These are phyloP conservation scores for Apeltes quadracus DNA, from an alignment of 2,113 vertebrate genomes.

Conservation along the genomic window DNA sequence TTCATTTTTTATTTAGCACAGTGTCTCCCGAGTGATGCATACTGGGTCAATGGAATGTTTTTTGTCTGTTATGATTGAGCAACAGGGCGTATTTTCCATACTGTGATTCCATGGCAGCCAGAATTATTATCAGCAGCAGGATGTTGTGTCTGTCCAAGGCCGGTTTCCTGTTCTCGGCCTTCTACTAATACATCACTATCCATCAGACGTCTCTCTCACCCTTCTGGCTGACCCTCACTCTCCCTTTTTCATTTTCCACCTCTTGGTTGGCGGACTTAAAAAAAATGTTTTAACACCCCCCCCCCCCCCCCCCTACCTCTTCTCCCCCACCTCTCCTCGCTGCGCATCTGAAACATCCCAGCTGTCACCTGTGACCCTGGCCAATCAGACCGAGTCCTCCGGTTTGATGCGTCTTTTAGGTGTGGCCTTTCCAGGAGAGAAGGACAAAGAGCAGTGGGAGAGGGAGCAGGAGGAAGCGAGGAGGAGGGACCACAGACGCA, in stretches of 20 bases:
- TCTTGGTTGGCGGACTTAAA: conserved; percentile 16
- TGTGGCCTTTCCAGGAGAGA: conserved; percentile 83
- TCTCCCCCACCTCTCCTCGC: not conserved
- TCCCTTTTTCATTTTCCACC: conserved; percentile 22
- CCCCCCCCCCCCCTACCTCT: conserved; percentile 5
- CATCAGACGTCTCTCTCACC: conserved; percentile 38
- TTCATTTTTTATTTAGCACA: conserved; percentile 21
- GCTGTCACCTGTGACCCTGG: conserved; percentile 80
- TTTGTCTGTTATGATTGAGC: conserved; percentile 46
- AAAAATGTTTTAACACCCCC: conserved; percentile 6
- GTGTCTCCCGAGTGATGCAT: conserved; percentile 15
- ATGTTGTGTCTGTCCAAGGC: conserved; percentile 70
- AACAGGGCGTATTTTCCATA: conserved; percentile 43
- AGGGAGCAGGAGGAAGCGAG: conserved; percentile 80
- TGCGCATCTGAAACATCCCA: conserved; percentile 37
- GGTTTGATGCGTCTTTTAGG: conserved; percentile 82
- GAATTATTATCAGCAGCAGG: conserved; percentile 58
- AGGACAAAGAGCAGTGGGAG: conserved; percentile 81
- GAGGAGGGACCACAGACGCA: conserved; percentile 87
- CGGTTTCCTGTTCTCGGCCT: conserved; percentile 56
- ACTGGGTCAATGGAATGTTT: conserved; percentile 48
- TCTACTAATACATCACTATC: conserved; percentile 53
- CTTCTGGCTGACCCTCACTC: conserved; percentile 2
- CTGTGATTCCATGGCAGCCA: conserved; percentile 50
- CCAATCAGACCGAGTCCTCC: conserved; percentile 58